phyloP scores from a whole-genome alignment of 2,888 invertebrate genomes.

The Tillus elongatus region DNA sequence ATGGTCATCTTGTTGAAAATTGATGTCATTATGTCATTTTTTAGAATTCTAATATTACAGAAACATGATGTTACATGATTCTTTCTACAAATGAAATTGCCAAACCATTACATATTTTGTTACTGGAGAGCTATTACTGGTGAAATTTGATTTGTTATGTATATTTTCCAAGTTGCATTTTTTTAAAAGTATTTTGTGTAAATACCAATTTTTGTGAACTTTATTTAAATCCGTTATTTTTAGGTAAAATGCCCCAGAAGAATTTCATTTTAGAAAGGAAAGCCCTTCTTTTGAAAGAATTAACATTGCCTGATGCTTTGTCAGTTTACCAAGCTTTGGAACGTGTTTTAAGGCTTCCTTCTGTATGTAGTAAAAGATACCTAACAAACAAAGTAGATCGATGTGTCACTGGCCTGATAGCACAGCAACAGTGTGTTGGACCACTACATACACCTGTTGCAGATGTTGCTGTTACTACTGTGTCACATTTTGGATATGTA shows the following conservation, averaged over 20 bases:
- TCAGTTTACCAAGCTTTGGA: slow-evolving; percentile 61
- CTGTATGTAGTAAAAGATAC: slow-evolving; percentile 91
- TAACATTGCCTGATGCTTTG: slow-evolving; percentile 45
- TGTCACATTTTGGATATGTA: slow-evolving; percentile 71
- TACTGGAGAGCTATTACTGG: too few relatives aligned
- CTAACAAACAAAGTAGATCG: slow-evolving; percentile 93
- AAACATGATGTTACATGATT: too few relatives aligned
- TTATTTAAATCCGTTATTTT: too few relatives aligned
- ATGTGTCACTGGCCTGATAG: slow-evolving; percentile 89
- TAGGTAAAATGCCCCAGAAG: slow-evolving; percentile 72
- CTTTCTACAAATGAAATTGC: too few relatives aligned
- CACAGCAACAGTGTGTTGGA: slow-evolving; percentile 97
- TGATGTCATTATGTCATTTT: too few relatives aligned
- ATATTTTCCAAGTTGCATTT: too few relatives aligned
- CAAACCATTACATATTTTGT: too few relatives aligned
- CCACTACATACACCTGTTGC: slow-evolving; percentile 93
- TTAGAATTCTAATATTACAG: too few relatives aligned
- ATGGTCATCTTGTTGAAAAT: too few relatives aligned
- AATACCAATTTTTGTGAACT: too few relatives aligned
- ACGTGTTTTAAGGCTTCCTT: slow-evolving; percentile 75
- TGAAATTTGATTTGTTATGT: too few relatives aligned
- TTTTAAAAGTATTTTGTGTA: too few relatives aligned
- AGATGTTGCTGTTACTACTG: slow-evolving; percentile 83
- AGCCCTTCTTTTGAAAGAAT: slow-evolving; percentile 25
- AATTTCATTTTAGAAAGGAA: slow-evolving; percentile 45